These are phyloP conservation scores for Tenualosa thibaudeaui DNA, from an alignment of 2,797 vertebrate genomes.

Conservation along the genomic window DNA sequence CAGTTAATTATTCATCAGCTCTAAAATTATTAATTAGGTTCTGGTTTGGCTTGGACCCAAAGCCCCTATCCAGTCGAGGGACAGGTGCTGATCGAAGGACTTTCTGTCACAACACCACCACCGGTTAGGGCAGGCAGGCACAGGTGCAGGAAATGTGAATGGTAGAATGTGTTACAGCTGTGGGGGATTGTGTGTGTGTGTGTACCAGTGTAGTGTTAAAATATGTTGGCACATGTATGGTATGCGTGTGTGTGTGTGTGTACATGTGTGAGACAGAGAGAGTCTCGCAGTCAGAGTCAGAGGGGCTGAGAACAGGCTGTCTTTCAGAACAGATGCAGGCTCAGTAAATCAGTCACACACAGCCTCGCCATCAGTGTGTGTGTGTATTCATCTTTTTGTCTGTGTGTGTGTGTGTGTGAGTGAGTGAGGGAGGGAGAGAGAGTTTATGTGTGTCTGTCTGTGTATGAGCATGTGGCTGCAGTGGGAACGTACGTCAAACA, in stretches of 20 bases:
- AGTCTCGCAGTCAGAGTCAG: neutral
- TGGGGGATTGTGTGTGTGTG: neutral
- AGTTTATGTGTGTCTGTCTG: neutral
- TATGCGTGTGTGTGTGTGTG: neutral
- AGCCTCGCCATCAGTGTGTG: neutral
- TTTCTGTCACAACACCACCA: neutral
- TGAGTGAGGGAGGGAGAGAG: neutral
- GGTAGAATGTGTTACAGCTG: constrained; percentile 15
- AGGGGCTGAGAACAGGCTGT: constrained; percentile 12
- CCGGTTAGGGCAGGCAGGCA: neutral
- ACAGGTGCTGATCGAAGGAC: neutral
- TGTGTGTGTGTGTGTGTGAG: neutral
- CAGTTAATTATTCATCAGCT: neutral
- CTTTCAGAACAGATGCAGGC: constrained; percentile 24
- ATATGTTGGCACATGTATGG: neutral
- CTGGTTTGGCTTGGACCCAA: neutral
- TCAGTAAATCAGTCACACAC: constrained; percentile 23
- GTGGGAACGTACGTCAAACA: neutral
- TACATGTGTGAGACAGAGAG: neutral
- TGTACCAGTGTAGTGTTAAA: neutral
- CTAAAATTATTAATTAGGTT: neutral
- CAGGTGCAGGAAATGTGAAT: constrained; percentile 18
- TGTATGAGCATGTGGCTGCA: neutral
- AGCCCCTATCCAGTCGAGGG: neutral
- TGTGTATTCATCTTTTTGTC: neutral